Evolutionary conservation across 2,888 invertebrate species (phyloP), one percentile per base, ranked within the genome.

Genomic region (Acleris sparsana): DNA sequence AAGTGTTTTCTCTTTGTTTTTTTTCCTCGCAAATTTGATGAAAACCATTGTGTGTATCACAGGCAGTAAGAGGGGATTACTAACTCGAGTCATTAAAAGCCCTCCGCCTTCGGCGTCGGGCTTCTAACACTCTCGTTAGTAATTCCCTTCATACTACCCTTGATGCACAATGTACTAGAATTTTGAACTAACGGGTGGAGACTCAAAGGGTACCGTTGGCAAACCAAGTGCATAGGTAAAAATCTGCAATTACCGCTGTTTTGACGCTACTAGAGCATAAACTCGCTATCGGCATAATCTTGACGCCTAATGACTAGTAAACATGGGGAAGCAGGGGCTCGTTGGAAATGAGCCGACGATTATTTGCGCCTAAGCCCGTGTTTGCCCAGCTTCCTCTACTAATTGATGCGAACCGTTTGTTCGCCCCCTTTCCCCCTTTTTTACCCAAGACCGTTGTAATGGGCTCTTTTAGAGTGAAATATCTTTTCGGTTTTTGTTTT

Each of bases 401-500:
- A 72, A 72, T 72, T 72, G 72, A 71, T 72, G 72, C 65, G 60
- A 61, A 63, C 63, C 58, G 69, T 69, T 69, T 65, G 61, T 61
- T 46, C 18, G 17, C 57, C 57, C 56, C 55, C 60, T 52, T 20
- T 33, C 22, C 39, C 61, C 56, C 44, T 53, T 62, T 71, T 71
- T 70, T 68, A 67, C 60, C 69, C 63, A 69, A 69, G 66, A 66
- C 69, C 68, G 56, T 59, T 69, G 62, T 70, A 71, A 71, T 70
- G 68, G 71, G 61, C 67, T 69, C 68, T 69, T 69, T 70, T 61
- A 29, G 69, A 69, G 71, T 71, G 71, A 72, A 72, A 72, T 71
- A 71, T 72, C 71, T 72, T 72, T 68, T 69, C 63, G 67, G 67
- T 69, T 67, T 68, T 62, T 63, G 46, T 57, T 65, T 63, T 65